phyloP scores from a whole-genome alignment of 2,888 invertebrate genomes.

The Andrena chrysosceles region DNA sequence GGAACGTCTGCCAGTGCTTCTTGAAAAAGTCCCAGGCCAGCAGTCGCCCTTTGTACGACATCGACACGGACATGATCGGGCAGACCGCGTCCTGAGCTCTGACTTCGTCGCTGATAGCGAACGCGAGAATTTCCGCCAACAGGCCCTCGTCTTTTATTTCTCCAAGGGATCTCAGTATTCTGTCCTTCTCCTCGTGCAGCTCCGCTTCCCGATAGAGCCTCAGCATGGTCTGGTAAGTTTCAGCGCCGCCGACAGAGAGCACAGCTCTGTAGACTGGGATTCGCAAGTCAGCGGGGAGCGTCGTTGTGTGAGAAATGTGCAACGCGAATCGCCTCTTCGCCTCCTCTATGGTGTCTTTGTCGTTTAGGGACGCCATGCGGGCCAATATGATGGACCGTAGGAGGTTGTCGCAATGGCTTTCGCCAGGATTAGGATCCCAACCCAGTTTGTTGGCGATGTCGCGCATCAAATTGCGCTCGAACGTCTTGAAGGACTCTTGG shows the following conservation, averaged over 20 bases:
- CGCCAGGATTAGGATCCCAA: slow-evolving; percentile 93
- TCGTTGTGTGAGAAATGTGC: slow-evolving; percentile 88
- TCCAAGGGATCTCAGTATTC: slow-evolving; percentile 94
- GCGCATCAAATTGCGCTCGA: slow-evolving; percentile 90
- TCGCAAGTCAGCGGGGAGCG: slow-evolving; percentile 94
- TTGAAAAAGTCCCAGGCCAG: slow-evolving; percentile 97
- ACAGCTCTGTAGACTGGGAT: slow-evolving; percentile 95
- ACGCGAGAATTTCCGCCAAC: slow-evolving; percentile 91
- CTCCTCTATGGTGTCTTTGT: slow-evolving; percentile 91
- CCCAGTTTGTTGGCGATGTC: slow-evolving; percentile 91
- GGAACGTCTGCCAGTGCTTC: slow-evolving; percentile 91
- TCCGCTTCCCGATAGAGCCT: slow-evolving; percentile 93
- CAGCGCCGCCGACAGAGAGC: slow-evolving; percentile 89
- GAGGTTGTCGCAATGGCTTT: slow-evolving; percentile 95
- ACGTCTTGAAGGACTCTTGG: slow-evolving; percentile 90
- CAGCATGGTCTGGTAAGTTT: slow-evolving; percentile 91
- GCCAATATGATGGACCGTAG: slow-evolving; percentile 94
- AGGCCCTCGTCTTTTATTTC: slow-evolving; percentile 90
- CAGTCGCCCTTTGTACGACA: slow-evolving; percentile 92
- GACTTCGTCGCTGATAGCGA: slow-evolving; percentile 95
- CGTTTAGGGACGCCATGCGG: slow-evolving; percentile 93
- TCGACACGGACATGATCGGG: slow-evolving; percentile 94
- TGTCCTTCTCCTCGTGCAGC: slow-evolving; percentile 96
- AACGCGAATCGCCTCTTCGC: slow-evolving; percentile 90
- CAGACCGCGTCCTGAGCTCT: slow-evolving; percentile 96